Conservation (phyloP, 2,113 vertebrate species). For the Scophthalmus maximus region DNA sequence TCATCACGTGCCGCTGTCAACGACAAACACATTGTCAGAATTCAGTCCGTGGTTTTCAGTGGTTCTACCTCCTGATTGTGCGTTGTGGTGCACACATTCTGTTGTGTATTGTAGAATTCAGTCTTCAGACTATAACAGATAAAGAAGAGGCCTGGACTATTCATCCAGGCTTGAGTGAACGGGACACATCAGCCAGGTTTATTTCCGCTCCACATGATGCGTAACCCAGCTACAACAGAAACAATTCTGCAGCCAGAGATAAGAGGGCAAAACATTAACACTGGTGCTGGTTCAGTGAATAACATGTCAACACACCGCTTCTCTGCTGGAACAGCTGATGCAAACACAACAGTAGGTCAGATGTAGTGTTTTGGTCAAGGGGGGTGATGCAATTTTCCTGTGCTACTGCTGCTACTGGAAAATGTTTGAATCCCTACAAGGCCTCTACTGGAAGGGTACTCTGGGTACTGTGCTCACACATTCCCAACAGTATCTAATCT, state of each 20-base stretch:
- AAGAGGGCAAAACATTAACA: slow-evolving; percentile 3
- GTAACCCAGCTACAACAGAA: slow-evolving; percentile 13
- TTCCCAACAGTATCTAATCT: not conserved
- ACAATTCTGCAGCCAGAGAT: slow-evolving; percentile 30
- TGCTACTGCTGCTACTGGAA: not conserved
- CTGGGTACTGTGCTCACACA: not conserved
- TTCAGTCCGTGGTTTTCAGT: too few species aligned
- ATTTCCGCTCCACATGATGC: not conserved
- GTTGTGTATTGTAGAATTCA: not conserved
- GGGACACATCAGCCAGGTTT: not conserved
- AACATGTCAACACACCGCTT: not conserved
- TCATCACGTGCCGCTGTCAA: too few species aligned
- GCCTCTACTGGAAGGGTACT: not conserved
- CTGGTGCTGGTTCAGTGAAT: not conserved
- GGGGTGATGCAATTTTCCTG: not conserved
- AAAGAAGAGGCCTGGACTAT: not conserved
- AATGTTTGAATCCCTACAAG: not conserved
- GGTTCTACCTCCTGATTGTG: too few species aligned
- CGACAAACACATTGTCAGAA: not conserved
- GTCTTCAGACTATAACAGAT: not conserved
- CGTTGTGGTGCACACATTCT: not conserved
- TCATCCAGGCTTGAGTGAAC: not conserved
- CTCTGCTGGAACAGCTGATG: not conserved
- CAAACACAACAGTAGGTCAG: not conserved
- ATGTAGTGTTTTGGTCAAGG: not conserved